phyloP scores from a whole-genome alignment of 2,113 vertebrate genomes.

The Cnemophilus loriae region DNA sequence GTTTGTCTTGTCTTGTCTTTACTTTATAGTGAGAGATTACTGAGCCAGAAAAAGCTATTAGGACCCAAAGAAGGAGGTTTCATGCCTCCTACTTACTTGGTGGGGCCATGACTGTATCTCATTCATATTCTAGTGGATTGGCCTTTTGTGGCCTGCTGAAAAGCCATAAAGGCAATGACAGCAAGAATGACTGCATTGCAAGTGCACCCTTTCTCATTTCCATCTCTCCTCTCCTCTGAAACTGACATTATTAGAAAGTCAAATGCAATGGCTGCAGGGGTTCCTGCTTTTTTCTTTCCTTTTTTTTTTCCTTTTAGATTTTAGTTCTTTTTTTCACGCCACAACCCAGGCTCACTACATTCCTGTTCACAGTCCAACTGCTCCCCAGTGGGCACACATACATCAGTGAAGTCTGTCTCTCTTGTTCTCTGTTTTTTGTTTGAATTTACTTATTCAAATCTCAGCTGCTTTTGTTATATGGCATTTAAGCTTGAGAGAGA shows the following conservation, averaged over 20 bases:
- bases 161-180: slow-evolving; percentile 45
- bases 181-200: slow-evolving; percentile 52
- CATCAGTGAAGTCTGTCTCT: not conserved
- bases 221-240: slow-evolving; percentile 12
- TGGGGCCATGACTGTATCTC: slow-evolving; percentile 7
- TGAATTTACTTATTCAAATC: not conserved
- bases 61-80: slow-evolving; percentile 20
- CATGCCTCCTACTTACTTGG: slow-evolving; percentile 28
- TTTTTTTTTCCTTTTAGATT: not conserved
- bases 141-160: slow-evolving; percentile 57
- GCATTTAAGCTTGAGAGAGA: not conserved
- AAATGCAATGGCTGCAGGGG: not conserved
- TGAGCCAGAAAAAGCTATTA: slow-evolving; percentile 62
- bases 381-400: not conserved
- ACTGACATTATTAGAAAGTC: slow-evolving; percentile 52
- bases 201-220: slow-evolving; percentile 40
- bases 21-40: slow-evolving; percentile 41
- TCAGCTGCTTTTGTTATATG: not conserved
- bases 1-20: not conserved
- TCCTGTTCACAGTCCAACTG: not conserved
- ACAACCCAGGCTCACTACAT: not conserved
- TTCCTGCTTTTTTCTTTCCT: not conserved
- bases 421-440: not conserved
- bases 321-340: not conserved
- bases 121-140: slow-evolving; percentile 58